Base-by-base conservation (phyloP, 2,888 invertebrate species). In the Caenorhabditis afra region DNA sequence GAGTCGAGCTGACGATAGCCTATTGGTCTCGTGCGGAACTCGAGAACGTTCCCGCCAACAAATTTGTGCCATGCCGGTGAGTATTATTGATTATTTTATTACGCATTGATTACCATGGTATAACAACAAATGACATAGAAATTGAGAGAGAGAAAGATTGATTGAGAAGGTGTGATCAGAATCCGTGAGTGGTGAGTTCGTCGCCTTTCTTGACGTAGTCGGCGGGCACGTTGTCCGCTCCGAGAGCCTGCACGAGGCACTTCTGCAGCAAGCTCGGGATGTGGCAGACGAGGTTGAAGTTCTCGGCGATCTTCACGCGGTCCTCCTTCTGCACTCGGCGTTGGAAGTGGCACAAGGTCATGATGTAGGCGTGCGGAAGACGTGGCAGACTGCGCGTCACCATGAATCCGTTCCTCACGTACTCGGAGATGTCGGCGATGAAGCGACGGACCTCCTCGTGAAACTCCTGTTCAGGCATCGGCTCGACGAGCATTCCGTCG, bases 1-100 rank as follows among this genome's bases (percentile, higher is more conserved):
- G 66, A 0, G 49, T 71, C 3, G 70, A 70, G 23, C 39, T 77
- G 0, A 65, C 55, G 0, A 4, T 65, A 0, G 18, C 55, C 11
- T 75, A 75, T 14, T 75, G 59, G 52, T 22, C 49, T 18, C 1
- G n/a, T 0, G 18, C 11, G 10, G 5, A 37, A 20, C 11, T 16
- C n/a, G 2, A 22, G 22, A 22, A 10, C 22, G 22, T 10, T 11
- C 1, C 1, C 50, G 22, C 20, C n/a, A 61, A 47, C 47, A 11
- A 16, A 3, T 8, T 10, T 23, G 41, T 57, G 11, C 3, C 2
- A 11, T 61, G 61, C 47, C 22, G 16, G 61, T 61, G 35, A 47
- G 61, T 35, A 29, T 29, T 29, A 29, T 29, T 29, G 29, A 29
- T 29, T 29, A 7, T 3, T 29, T 29, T 29, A 29, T 29, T 29